Evolutionary conservation across 2,113 vertebrate genomes (phyloP).

Genomic region (Rattus rattus): DNA sequence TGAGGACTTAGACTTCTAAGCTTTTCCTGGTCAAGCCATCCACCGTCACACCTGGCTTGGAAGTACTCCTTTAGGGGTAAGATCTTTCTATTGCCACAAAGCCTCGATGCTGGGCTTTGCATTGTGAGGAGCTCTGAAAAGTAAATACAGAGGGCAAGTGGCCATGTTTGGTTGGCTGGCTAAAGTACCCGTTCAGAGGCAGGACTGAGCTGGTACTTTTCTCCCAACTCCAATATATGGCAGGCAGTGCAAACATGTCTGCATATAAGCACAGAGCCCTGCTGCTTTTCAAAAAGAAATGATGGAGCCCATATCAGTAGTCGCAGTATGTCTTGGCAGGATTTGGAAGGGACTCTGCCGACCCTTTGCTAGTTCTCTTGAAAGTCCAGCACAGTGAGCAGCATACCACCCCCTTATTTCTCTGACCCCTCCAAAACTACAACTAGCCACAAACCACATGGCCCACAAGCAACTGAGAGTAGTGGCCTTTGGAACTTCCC

Average conservation of each 20-base stretch:
- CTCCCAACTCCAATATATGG: slow-evolving; percentile 64
- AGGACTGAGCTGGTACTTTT: slow-evolving; percentile 44
- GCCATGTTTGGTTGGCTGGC: slow-evolving; percentile 6
- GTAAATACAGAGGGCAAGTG: slow-evolving; percentile 31
- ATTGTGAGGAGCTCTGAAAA: slow-evolving; percentile 55
- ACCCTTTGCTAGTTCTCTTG: slow-evolving; percentile 45
- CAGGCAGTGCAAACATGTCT: slow-evolving; percentile 67
- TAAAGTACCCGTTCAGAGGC: slow-evolving; percentile 15
- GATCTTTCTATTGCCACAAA: slow-evolving; percentile 49
- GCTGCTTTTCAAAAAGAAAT: slow-evolving; percentile 77
- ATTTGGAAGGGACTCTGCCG: slow-evolving; percentile 60
- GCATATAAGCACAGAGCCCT: slow-evolving; percentile 72
- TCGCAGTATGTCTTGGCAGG: slow-evolving; percentile 74
- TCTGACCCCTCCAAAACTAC: slow-evolving; percentile 71
- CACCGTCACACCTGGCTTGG: slow-evolving; percentile 42
- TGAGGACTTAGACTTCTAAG: slow-evolving; percentile 11
- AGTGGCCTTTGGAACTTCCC: slow-evolving; percentile 81
- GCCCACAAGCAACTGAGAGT: slow-evolving; percentile 81
- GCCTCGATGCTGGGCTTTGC: slow-evolving; percentile 19
- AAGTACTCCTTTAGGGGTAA: background rate
- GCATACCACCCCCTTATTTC: background rate
- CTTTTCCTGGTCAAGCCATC: slow-evolving; percentile 50
- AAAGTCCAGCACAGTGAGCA: slow-evolving; percentile 63
- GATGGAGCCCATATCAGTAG: slow-evolving; percentile 65
- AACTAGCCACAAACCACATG: slow-evolving; percentile 81